Base-by-base conservation (phyloP, 92 coral and sea anemone genomes). In the Epizoanthus illoricatus region DNA sequence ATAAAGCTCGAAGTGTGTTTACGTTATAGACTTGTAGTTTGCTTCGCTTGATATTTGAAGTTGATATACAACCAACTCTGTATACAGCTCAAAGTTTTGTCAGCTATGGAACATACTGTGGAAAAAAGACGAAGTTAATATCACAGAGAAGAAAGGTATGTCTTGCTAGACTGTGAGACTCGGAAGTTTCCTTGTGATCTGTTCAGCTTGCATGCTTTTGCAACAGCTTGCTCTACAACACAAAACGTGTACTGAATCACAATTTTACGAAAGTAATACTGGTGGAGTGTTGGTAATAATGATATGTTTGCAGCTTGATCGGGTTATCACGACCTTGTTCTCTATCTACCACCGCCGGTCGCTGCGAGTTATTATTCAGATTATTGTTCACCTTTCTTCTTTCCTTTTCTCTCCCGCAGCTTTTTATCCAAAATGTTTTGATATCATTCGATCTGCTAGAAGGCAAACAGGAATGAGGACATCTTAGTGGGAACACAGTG, bases 361-460 rank as follows among this genome's bases (percentile, higher is more conserved):
- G 28, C 39, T 74, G 66, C 64, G 9, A 33, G 12, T 23, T 28
- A 24, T 39, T 33, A 28, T 28, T 28, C 36, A 28, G 36, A 28
- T 28, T 28, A 18, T 9, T 47, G 7, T 74, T 52, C 49, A 55
- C 47, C 47, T 54, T 39, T 16, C 61, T 74, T 57, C 45, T 33
- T 21, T 16, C 18, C 65, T 11, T 20, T n/a, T 45, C 43, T 74
- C 80, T 74, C 80, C 80, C 42, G 80, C 61, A 28, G 80, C 23
- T 55, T 73, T 49, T 57, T 74, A 74, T 74, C 66, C 16, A 57
- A 7, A 19, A 15, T 74, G 80, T 74, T 74, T 74, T 74, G 80
- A 74, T 74, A 74, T 55, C 80, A 74, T 24, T 55, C 52, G 80
- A 74, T 74, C 39, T 52, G 56, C 18, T 17, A 28, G 42, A 40